These are phyloP conservation scores for Astropecten irregularis DNA, from an alignment of 53 echinoderm and acorn worm species.

Conservation along the genomic window DNA sequence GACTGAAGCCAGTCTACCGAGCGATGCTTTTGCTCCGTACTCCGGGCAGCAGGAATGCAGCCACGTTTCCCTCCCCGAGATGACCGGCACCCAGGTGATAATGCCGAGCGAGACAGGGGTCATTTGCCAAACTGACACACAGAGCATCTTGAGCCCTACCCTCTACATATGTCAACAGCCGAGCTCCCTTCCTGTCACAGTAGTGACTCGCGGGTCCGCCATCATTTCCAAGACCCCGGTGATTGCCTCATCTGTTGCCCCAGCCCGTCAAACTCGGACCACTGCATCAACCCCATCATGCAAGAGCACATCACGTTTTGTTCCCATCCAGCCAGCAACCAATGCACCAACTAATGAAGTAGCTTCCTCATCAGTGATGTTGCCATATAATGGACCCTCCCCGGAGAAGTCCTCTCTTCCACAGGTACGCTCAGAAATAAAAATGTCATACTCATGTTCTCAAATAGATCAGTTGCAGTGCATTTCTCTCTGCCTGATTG, in stretches of 20 bases:
- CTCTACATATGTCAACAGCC: neutral
- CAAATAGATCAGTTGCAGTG: no score
- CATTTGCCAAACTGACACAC: neutral
- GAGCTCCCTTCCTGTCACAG: neutral
- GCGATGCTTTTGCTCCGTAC: neutral
- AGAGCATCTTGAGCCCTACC: neutral
- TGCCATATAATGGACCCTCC: neutral
- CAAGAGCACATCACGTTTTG: slow-evolving; percentile 18
- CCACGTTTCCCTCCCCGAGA: neutral
- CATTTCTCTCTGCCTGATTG: no score
- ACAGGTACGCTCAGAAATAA: no score
- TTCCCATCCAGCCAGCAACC: slow-evolving; percentile 39
- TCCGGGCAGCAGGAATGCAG: neutral
- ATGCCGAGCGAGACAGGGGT: neutral
- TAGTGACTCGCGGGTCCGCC: neutral
- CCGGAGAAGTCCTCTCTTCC: neutral
- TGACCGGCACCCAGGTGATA: neutral
- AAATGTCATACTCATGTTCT: no score
- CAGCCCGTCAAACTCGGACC: neutral
- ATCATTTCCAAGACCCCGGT: neutral
- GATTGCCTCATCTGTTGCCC: neutral
- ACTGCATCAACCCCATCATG: neutral
- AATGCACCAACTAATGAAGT: neutral
- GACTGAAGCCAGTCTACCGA: neutral
- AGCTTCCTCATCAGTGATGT: neutral